Base-by-base conservation (phyloP, 2,113 vertebrate species). In the Microcebus griseorufus region DNA sequence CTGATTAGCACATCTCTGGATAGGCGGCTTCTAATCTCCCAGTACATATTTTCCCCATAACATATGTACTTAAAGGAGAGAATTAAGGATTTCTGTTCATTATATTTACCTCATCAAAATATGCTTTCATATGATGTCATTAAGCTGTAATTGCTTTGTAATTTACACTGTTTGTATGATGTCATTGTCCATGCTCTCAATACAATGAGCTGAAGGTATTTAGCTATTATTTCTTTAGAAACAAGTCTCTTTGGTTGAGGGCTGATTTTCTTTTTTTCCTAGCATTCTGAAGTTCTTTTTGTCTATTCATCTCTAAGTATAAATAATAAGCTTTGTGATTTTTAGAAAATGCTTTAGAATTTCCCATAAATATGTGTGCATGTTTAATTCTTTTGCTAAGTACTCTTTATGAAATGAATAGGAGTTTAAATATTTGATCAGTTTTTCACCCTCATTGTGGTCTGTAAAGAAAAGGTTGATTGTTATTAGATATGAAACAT, bases 201-300 rank as follows among this genome's bases (percentile, higher is more conserved):
- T 80, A 90, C 34, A 65, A 20, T 65, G 17, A 65, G 12, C 5
- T 70, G 37, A 92, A 90, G 29, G 7, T 18, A 60, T 95, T 92
- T 86, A 83, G 25, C 22, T 72, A 51, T 79, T 89, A 84, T 89
- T 67, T 37, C 23, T 95, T 93, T 88, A 95, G 58, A 88, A 96
- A 88, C 27, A 70, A 88, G 7, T 75, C 13, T 34, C 64, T 90
- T 93, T 88, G 93, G 9, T 95, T 90, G 25, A 65, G 37, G 37
- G 0, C 25, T 73, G 64, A 65, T 37, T 37, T 79, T 29, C 32
- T 75, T 48, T 42, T 42, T 13, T 12, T 8, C 34, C 48, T 32
- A 89, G 58, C 22, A 83, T 79, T 8, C 67, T 90, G 34, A 85
- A 91, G 81, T 85, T 11, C 1, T 84, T 69, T 92, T 90, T 55